Base-by-base conservation (phyloP, 2,113 vertebrate species). In the Amazona vittata region DNA sequence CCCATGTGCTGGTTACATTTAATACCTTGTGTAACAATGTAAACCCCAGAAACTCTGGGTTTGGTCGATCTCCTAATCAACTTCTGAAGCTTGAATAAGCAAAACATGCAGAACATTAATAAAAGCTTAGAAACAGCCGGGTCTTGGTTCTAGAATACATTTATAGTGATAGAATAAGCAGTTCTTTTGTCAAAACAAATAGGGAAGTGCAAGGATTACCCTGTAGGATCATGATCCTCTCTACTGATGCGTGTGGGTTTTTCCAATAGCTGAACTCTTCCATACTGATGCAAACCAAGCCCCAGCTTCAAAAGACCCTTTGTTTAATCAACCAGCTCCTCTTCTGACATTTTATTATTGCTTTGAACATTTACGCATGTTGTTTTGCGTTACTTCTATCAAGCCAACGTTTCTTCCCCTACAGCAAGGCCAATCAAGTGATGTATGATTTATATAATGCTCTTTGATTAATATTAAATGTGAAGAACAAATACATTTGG, bases 391-490 rank as follows among this genome's bases (percentile, higher is more conserved):
- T 14, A 24, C 83, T 94, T 95, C 91, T 90, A 44, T 92, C 71
- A 52, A 97, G 80, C 47, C 50, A 50, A 41, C 4, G 0, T 63
- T 95, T 73, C 29, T 91, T 69, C 79, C 94, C 94, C 86, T 96
- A 28, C 33, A 93, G 94, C 93, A 86, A 57, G 74, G 92, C 71
- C 33, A 94, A 86, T 68, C 35, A n/a, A 97, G 93, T 88, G 97
- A 96, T 96, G 93, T 90, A 65, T 89, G 94, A 94, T 92, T 97
- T 97, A 86, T 37, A 47, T 95, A 96, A 98, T 96, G 84, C 93
- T 94, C 91, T 95, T 97, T 94, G 94, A 96, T 97, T 92, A 96
- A 97, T 98, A 89, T 89, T 96, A 97, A 97, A 95, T 95, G 76
- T 19, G 50, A 77, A 92, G 79, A 97, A 96, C 80, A 88, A 91